Evolutionary conservation across 2,888 invertebrate genomes (phyloP), one percentile per base, ranked within the genome.

Genomic region (Acronicta leporina): DNA sequence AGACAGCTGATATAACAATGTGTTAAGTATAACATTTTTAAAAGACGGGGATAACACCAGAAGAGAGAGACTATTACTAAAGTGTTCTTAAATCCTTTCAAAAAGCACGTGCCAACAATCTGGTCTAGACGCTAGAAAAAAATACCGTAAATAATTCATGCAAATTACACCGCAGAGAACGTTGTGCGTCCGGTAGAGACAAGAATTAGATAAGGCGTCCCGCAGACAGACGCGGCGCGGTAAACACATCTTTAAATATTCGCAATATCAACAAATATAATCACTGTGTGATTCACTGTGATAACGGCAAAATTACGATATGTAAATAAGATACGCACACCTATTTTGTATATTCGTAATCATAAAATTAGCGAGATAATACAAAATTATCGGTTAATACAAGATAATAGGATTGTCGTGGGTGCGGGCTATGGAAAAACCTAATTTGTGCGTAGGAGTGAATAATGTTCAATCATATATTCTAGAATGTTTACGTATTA

Each of bases 81-180:
- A 66, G 44, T 58, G 14, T 50, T 47, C 41, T 38, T 25, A 50
- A 56, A 65, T 70, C 43, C 49, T 42, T 38, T 40, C 14, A 2
- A 38, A 66, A 54, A 55, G 54, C 75, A 72, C 75, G 59, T 74
- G 75, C 44, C 33, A 33, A 65, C 20, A 25, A 41, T 49, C 47
- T 33, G 27, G 63, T 69, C 57, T 66, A 64, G 63, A 68, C 68
- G 42, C 10, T 20, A 44, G 16, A 38, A 38, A 63, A 65, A 47
- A 63, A 74, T 58, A 71, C 61, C 63, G 63, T 60, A 50, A 55
- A 70, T 78, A 82, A 83, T 84, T 77, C 73, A 84, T 82, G 83
- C 79, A 82, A 81, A 84, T 83, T 79, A 73, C 45, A 54, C 52
- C 62, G 54, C 51, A 27, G 25, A 60, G 47, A 38, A 49, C 61